Conservation (phyloP, 35 echinoderm and acorn worm species). For the Lytechinus pictus region DNA sequence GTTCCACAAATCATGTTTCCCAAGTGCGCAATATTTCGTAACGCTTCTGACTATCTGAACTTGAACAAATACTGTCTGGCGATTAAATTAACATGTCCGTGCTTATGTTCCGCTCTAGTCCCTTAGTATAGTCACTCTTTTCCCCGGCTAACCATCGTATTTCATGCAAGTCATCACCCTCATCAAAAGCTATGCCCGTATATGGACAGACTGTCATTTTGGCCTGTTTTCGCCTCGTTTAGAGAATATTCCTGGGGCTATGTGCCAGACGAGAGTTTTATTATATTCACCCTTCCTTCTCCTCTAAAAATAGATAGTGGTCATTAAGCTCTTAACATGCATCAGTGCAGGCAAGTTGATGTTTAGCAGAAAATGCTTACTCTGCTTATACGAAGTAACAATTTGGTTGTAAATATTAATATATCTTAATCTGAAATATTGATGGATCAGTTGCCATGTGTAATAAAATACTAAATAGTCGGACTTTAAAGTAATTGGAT, state of each 20-base stretch:
- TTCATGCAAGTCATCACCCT: not conserved
- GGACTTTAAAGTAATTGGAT: too few relatives aligned
- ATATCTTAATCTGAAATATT: too few relatives aligned
- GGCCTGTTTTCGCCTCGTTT: not conserved
- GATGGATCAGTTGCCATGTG: too few relatives aligned
- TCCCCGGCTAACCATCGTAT: not conserved
- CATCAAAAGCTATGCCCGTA: conserved; percentile 4
- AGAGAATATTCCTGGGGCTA: not conserved
- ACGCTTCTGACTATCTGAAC: not conserved
- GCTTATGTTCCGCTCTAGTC: not conserved
- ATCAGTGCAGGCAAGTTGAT: not conserved
- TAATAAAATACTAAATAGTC: too few relatives aligned
- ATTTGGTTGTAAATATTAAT: too few relatives aligned
- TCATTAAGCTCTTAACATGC: not conserved
- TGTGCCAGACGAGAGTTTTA: not conserved
- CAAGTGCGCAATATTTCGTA: too few relatives aligned
- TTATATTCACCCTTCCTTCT: not conserved
- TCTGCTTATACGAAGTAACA: too few relatives aligned
- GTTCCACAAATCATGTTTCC: too few relatives aligned
- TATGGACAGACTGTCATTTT: not conserved
- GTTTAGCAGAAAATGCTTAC: too few relatives aligned
- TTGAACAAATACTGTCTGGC: not conserved
- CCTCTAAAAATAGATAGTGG: not conserved
- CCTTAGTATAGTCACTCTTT: not conserved
- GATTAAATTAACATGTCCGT: conserved; percentile 1